Conservation (phyloP, 2,888 invertebrate species). For the Hypsopygia costalis region DNA sequence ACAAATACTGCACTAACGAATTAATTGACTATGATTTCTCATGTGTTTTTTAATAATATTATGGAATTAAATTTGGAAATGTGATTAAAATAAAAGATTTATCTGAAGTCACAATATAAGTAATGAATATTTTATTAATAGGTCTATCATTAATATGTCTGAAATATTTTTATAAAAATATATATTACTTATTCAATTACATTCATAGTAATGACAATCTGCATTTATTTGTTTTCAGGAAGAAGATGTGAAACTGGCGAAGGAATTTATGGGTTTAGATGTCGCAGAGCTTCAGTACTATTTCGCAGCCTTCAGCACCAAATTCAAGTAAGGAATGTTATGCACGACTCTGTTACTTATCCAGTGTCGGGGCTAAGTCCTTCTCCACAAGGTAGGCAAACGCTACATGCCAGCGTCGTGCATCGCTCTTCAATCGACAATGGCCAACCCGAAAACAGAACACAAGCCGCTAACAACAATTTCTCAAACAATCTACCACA, state of each 20-base stretch:
- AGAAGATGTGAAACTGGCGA: slow-evolving; percentile 93
- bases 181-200: too few relatives aligned
- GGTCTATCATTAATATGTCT: too few relatives aligned
- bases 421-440: slow-evolving; percentile 69
- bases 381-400: slow-evolving; percentile 59
- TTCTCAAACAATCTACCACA: slow-evolving; percentile 35
- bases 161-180: too few relatives aligned
- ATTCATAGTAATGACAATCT: too few relatives aligned
- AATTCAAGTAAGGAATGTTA: slow-evolving; percentile 84
- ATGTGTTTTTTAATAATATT: too few relatives aligned
- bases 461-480: slow-evolving; percentile 40
- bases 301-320: slow-evolving; percentile 93
- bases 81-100: too few relatives aligned
- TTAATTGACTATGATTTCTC: too few relatives aligned
- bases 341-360: slow-evolving; percentile 58
- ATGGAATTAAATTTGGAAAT: too few relatives aligned
- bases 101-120: too few relatives aligned
- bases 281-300: slow-evolving; percentile 91
- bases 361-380: slow-evolving; percentile 59
- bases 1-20: too few relatives aligned
- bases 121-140: too few relatives aligned
- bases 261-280: slow-evolving; percentile 96
- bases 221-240: slow-evolving; percentile 71
- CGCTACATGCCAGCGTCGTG: slow-evolving; percentile 62
- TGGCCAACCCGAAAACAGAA: slow-evolving; percentile 48